phyloP scores from a whole-genome alignment of 1,140 invertebrate species.

The Drosophila willistoni region DNA sequence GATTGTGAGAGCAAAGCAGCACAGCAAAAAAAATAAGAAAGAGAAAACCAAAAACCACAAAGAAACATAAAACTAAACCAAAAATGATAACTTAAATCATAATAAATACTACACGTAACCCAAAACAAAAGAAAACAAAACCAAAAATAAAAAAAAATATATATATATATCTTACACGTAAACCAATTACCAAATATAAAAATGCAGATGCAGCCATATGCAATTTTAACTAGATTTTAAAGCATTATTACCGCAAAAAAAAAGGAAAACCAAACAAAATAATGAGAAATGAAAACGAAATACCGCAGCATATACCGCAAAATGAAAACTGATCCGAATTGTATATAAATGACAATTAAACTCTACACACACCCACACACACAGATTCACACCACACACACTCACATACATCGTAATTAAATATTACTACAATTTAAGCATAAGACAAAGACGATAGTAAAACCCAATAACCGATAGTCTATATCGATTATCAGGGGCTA shows the following conservation, averaged over 20 bases:
- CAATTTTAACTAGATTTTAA: conserved; percentile 81
- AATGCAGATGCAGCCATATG: conserved; percentile 77
- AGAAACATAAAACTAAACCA: conserved; percentile 4
- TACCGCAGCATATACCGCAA: conserved; percentile 29
- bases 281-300: conserved; percentile 54
- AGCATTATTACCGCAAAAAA: conserved; percentile 77
- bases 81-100: conserved; percentile 14
- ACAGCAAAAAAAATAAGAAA: conserved; percentile 60
- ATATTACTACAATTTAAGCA: conserved; percentile 79
- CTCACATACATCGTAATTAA: conserved; percentile 45
- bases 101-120: conserved; percentile 33
- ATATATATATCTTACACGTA: conserved; percentile 69
- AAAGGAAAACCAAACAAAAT: conserved; percentile 51
- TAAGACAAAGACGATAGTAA: conserved; percentile 49
- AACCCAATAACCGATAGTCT: conserved; percentile 7
- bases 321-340: conserved; percentile 60
- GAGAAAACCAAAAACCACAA: conserved; percentile 37
- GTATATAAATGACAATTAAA: conserved; percentile 77
- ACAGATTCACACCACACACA: neutral
- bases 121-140: conserved; percentile 48
- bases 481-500: conserved; percentile 26
- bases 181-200: conserved; percentile 75
- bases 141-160: neutral
- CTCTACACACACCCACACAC: conserved; percentile 70
- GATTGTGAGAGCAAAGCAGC: conserved; percentile 56